Evolutionary conservation across 2,888 invertebrate species (phyloP).

Genomic region (Cylindroiulus punctatus): DNA sequence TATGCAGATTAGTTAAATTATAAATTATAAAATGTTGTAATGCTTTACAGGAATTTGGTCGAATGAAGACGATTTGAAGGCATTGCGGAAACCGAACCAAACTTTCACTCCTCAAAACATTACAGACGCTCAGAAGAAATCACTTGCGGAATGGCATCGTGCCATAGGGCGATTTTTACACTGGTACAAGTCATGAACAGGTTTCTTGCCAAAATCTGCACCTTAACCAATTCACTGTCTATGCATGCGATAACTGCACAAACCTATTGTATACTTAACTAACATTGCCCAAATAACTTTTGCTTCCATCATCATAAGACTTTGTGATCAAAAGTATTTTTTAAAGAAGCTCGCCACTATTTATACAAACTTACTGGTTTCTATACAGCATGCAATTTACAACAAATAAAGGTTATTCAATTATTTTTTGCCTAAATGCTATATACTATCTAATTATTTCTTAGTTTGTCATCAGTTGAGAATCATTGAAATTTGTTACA

Average conservation of each 20-base stretch:
- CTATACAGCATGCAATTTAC: no score
- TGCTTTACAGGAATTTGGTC: constrained; percentile 76
- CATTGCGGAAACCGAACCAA: constrained; percentile 72
- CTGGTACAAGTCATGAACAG: constrained; percentile 68
- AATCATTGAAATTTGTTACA: no score
- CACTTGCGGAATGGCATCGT: constrained; percentile 71
- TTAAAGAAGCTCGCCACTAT: neutral
- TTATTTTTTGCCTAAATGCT: no score
- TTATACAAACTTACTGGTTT: neutral
- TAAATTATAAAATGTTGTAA: no score
- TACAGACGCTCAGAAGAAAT: neutral
- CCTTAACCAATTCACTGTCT: no score
- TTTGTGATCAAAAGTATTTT: neutral
- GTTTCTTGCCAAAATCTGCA: neutral
- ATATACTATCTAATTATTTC: no score
- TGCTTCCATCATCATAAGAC: neutral
- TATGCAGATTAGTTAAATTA: no score
- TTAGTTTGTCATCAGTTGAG: no score
- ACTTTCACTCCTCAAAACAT: constrained; percentile 70
- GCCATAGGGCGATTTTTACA: constrained; percentile 71
- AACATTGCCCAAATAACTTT: neutral
- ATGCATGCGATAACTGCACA: neutral
- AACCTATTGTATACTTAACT: neutral
- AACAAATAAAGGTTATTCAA: no score
- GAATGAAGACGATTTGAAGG: constrained; percentile 73